Base-by-base conservation (phyloP, 2,888 invertebrate species). In the Nineta flava region DNA sequence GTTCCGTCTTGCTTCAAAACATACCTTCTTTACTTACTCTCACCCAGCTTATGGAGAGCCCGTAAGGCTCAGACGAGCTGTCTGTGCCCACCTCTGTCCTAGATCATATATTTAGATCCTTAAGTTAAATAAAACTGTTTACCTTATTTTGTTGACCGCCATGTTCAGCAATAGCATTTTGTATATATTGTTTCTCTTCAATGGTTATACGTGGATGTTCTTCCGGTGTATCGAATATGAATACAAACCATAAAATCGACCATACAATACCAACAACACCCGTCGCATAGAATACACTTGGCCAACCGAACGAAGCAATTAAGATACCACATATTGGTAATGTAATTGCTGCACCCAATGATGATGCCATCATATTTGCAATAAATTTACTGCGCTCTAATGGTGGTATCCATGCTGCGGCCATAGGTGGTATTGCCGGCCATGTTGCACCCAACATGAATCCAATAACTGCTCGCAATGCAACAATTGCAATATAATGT, bases 331-430 rank as follows among this genome's bases (percentile, higher is more conserved):
- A 85, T 54, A 91, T 74, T 0, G 92, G 92, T 80, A 92, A 83
- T 0, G 90, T 88, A 42, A 92, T 70, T 7, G 94, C 91, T 21
- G 92, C 94, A 15, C 95, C 95, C 58, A 95, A 72, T 7, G 91
- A 87, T 17, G 91, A 87, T 9, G 93, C 87, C 86, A 88, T 87
- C 85, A 90, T 87, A 60, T 90, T 86, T 9, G 92, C 85, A 65
- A 93, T 87, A 65, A 95, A 87, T 65, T 91, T 90, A 42, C 91
- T 88, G 55, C 94, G 77, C 64, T 96, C 94, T 74, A 85, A 77
- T 10, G 93, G 93, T 7, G 94, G 94, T 52, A 94, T 87, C 95
- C 95, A 96, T 54, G 83, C 82, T 7, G 92, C 87, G 38, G 91
- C 90, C 77, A 96, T 82, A 4, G 91, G 87, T 52, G 91, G 87